Evolutionary conservation across 1,140 invertebrate genomes (phyloP).

Genomic region (Magallana angulata): DNA sequence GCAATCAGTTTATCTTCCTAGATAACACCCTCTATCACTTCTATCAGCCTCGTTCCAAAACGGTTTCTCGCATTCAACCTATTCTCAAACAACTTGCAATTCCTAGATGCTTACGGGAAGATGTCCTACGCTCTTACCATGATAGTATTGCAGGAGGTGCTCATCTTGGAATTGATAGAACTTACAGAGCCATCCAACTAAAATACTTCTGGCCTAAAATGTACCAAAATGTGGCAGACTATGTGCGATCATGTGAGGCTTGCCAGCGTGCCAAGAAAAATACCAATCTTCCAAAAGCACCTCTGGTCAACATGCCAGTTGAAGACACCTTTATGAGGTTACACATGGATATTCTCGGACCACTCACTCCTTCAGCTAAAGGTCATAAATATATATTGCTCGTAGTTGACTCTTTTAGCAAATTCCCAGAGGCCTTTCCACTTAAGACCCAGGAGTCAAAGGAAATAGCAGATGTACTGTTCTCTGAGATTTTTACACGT

Average conservation of each 20-base stretch:
- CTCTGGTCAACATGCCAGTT: too few relatives aligned
- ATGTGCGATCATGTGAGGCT: slow-evolving; percentile 59
- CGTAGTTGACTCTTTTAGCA: slow-evolving; percentile 55
- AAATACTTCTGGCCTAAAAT: slow-evolving; percentile 65
- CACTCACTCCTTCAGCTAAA: too few relatives aligned
- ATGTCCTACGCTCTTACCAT: slow-evolving; percentile 52
- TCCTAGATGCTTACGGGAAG: slow-evolving; percentile 48
- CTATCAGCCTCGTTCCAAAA: too few relatives aligned
- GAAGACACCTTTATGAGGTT: too few relatives aligned
- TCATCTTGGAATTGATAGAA: slow-evolving; percentile 62
- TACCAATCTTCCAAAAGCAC: not conserved
- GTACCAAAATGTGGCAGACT: slow-evolving; percentile 56
- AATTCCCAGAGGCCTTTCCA: slow-evolving; percentile 52
- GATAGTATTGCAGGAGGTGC: slow-evolving; percentile 58
- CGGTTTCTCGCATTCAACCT: too few relatives aligned
- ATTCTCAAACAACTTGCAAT: slow-evolving; percentile 47
- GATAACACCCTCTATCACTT: too few relatives aligned
- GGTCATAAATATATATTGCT: slow-evolving; percentile 43
- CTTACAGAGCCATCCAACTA: slow-evolving; percentile 41
- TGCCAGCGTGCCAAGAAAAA: slow-evolving; percentile 43
- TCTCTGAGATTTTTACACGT: slow-evolving; percentile 52
- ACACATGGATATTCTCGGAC: too few relatives aligned
- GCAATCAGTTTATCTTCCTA: too few relatives aligned
- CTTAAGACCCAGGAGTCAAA: slow-evolving; percentile 54
- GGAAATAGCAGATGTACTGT: slow-evolving; percentile 55